A percentile compares a stretch with the other conserved stretches of the same genome.
Evolutionary conservation across 1,140 invertebrate genomes (phyloP).

Genomic region (Drosophila sproati): DNA sequence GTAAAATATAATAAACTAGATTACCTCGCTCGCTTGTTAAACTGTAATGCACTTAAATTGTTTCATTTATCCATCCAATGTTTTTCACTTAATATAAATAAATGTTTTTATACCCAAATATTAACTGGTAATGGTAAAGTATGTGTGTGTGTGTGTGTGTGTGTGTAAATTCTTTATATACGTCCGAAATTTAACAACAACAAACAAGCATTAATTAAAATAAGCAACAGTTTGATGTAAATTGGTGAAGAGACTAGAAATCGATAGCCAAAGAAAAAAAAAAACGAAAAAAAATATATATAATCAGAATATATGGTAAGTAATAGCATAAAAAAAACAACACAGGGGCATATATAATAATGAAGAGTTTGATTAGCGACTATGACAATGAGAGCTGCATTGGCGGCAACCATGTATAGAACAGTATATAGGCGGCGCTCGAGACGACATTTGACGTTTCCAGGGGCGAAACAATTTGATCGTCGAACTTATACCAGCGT

Average conservation of each 20-base stretch:
- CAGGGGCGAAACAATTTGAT: conserved; percentile 92
- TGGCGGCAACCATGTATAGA: conserved; percentile 87
- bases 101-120: conserved; percentile 14
- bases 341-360: not conserved
- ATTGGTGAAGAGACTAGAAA: conserved; percentile 57
- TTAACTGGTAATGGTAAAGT: conserved; percentile 37
- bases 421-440: conserved; percentile 91
- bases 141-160: conserved; percentile 4
- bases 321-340: conserved; percentile 29
- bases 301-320: not conserved
- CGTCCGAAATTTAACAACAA: conserved; percentile 55
- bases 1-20: conserved; percentile 67
- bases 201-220: conserved; percentile 52
- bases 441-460: conserved; percentile 89
- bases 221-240: conserved; percentile 53
- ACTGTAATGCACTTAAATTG: conserved; percentile 64
- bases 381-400: conserved; percentile 40
- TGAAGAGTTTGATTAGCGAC: conserved; percentile 7
- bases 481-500: conserved; percentile 96
- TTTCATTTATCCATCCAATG: conserved; percentile 33
- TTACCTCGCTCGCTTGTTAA: conserved; percentile 19
- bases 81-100: conserved; percentile 15
- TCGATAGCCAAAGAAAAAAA: conserved; percentile 35
- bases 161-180: conserved; percentile 25
- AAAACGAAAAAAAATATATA: conserved; percentile 18